Percentiles rank a stretch among this genome's conserved stretches.
These are phyloP conservation scores for Oncorhynchus tshawytscha DNA, from an alignment of 2,113 vertebrate genomes.

Conservation along the genomic window DNA sequence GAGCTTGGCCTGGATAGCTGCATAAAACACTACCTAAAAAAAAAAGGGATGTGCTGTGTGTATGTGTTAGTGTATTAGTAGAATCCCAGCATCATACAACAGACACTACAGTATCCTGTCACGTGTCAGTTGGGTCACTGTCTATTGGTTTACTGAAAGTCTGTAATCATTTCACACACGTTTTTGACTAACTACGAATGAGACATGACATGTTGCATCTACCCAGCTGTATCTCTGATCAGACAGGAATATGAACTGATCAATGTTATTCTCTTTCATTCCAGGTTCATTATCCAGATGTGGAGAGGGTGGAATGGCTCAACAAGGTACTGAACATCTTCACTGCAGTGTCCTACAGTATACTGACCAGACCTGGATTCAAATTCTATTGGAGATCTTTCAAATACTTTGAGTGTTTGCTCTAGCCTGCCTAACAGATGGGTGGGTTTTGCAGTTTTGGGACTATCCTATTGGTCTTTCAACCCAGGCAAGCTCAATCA, in stretches of 20 bases:
- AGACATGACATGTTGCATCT: background rate
- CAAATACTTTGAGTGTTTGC: too few relatives aligned
- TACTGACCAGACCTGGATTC: background rate
- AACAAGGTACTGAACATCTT: conserved; percentile 83
- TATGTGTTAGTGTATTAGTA: background rate
- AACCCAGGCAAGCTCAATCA: too few relatives aligned
- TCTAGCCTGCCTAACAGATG: too few relatives aligned
- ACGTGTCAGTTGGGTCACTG: too few relatives aligned
- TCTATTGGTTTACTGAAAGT: too few relatives aligned
- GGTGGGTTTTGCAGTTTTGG: too few relatives aligned
- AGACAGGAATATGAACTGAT: background rate
- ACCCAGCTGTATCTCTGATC: background rate
- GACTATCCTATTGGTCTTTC: too few relatives aligned
- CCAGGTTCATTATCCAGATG: conserved; percentile 95
- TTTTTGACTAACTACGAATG: too few relatives aligned
- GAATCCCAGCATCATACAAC: too few relatives aligned
- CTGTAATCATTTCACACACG: too few relatives aligned
- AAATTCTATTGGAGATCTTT: too few relatives aligned
- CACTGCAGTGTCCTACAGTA: background rate
- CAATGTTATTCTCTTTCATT: conserved; percentile 31
- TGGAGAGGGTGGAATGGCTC: conserved; percentile 95
- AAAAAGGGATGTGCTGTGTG: background rate
- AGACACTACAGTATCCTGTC: too few relatives aligned
- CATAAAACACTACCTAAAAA: background rate
- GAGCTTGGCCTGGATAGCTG: background rate